Conservation (phyloP, 2,888 invertebrate genomes). For the Ophioninae sp. region DNA sequence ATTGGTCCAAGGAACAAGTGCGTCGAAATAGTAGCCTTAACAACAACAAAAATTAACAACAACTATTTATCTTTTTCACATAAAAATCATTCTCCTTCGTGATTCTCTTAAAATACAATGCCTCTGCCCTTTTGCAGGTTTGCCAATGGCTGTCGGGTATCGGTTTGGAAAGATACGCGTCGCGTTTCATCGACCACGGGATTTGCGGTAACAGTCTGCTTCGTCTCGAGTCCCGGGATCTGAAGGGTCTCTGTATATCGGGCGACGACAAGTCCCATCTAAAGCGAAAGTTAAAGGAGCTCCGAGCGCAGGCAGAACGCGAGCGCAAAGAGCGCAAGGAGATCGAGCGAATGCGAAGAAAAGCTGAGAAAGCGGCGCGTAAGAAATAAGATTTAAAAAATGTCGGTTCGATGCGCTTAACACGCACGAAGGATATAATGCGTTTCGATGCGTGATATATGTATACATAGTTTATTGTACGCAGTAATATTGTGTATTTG, state of each 20-base stretch:
- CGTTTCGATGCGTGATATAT: constrained; percentile 52
- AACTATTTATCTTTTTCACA: background rate
- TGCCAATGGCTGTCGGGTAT: constrained; percentile 94
- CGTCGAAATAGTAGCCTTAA: constrained; percentile 60
- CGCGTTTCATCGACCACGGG: constrained; percentile 93
- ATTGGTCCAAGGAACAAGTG: constrained; percentile 91
- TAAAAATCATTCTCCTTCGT: background rate
- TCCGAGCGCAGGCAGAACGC: constrained; percentile 88
- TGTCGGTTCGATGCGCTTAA: background rate
- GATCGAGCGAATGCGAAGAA: constrained; percentile 91
- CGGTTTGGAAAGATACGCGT: constrained; percentile 92
- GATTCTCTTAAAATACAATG: no score
- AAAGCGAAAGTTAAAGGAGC: constrained; percentile 92
- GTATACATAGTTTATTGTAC: constrained; percentile 31
- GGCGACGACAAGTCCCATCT: constrained; percentile 91
- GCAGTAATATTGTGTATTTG: constrained; percentile 52
- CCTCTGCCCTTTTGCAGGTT: constrained; percentile 83
- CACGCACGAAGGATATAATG: constrained; percentile 12
- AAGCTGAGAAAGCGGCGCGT: constrained; percentile 91
- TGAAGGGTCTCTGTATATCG: constrained; percentile 92
- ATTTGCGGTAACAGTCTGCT: constrained; percentile 94
- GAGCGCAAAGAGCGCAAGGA: constrained; percentile 93
- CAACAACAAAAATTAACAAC: no score
- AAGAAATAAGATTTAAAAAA: constrained; percentile 78
- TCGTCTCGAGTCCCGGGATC: constrained; percentile 93